Percentiles rank a stretch among this genome's conserved stretches.
Evolutionary conservation across 2,888 invertebrate genomes (phyloP).

Genomic region (Mythimna pallens): DNA sequence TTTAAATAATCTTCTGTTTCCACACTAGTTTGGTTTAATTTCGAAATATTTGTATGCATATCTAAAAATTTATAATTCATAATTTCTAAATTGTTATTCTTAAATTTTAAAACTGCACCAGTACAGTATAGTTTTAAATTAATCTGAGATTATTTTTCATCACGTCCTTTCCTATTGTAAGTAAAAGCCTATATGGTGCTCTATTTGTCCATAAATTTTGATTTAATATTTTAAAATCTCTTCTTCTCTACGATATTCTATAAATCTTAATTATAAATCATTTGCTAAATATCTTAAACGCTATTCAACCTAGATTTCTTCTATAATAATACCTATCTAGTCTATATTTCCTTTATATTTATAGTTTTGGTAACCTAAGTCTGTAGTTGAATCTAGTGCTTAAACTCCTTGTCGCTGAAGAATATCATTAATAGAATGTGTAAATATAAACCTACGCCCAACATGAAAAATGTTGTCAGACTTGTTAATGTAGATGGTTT

Average conservation of each 20-base stretch:
- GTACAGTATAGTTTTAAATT: neutral
- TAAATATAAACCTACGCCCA: too few species aligned
- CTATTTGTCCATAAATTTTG: neutral
- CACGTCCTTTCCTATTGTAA: neutral
- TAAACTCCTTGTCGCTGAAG: constrained; percentile 13
- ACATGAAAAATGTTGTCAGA: neutral
- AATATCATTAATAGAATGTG: constrained; percentile 12
- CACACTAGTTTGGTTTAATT: neutral
- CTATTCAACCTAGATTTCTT: constrained; percentile 26
- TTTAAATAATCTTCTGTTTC: neutral
- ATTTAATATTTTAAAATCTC: neutral
- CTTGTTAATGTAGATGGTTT: too few species aligned
- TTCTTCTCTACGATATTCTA: neutral
- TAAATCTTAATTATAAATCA: neutral
- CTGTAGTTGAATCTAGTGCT: constrained; percentile 14
- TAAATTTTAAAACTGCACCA: constrained; percentile 10
- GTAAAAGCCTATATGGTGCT: neutral
- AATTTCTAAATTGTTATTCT: neutral
- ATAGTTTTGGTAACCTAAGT: constrained; percentile 18
- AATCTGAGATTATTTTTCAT: neutral
- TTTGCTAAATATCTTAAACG: constrained; percentile 14
- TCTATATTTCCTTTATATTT: constrained; percentile 30
- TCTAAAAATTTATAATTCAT: neutral
- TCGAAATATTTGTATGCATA: constrained; percentile 8
- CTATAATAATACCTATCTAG: constrained; percentile 14